A percentile compares a stretch with the other conserved stretches of the same genome.
phyloP scores from a whole-genome alignment of 2,888 invertebrate genomes.

The Camponotus fellah region DNA sequence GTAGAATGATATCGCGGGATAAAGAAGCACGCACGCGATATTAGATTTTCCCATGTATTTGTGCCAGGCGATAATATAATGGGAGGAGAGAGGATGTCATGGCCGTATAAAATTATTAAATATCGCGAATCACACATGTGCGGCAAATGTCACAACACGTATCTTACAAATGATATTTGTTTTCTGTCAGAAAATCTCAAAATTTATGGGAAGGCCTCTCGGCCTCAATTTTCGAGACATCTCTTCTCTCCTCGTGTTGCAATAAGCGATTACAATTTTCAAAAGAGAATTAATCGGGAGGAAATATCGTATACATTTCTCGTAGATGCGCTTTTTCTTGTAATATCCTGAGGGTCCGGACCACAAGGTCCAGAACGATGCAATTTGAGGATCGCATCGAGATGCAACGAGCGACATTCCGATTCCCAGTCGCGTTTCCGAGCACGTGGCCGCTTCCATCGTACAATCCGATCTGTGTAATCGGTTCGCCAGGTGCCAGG shows the following conservation, averaged over 20 bases:
- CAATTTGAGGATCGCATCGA: constrained; percentile 1
- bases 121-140: constrained; percentile 28
- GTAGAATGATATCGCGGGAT: constrained; percentile 45
- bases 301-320: not conserved
- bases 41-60: constrained; percentile 54
- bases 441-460: constrained; percentile 40
- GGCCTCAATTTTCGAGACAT: not conserved
- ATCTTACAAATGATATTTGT: constrained; percentile 15
- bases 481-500: constrained; percentile 52
- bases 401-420: not conserved
- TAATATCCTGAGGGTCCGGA: not conserved
- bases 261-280: not conserved
- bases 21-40: constrained; percentile 53
- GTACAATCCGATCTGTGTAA: constrained; percentile 49
- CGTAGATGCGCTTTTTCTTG: no score
- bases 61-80: constrained; percentile 50
- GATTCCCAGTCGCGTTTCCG: not conserved
- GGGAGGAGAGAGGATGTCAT: constrained; percentile 51
- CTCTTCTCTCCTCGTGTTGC: not conserved
- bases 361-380: not conserved
- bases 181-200: not conserved
- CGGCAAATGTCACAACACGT: constrained; percentile 36
- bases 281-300: not conserved
- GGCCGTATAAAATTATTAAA: constrained; percentile 56
- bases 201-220: constrained; percentile 3